These are phyloP conservation scores for Drosophila kohkoa DNA, from an alignment of 1,140 invertebrate genomes.

Conservation along the genomic window DNA sequence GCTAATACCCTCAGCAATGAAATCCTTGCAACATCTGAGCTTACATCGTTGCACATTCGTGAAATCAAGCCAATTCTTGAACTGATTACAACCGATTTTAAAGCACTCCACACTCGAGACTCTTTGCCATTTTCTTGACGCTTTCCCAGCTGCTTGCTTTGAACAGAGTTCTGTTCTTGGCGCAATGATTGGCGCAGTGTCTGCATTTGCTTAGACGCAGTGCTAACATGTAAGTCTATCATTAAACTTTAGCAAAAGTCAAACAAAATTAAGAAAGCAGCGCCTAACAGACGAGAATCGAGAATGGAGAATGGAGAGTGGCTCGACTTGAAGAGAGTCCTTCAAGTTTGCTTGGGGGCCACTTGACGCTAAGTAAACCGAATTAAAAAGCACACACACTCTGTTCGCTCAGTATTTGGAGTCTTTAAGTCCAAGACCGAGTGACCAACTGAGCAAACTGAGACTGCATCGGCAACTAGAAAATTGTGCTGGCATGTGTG, in stretches of 20 bases:
- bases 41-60: too few species aligned
- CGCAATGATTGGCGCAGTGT: constrained; percentile 9
- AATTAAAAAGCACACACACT: constrained; percentile 73
- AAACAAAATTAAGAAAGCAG: constrained; percentile 77
- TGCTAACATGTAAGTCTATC: constrained; percentile 61
- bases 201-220: constrained; percentile 55
- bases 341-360: constrained; percentile 56
- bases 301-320: constrained; percentile 8
- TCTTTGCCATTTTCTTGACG: constrained; percentile 14
- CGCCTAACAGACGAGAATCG: constrained; percentile 11
- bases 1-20: too few species aligned
- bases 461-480: constrained; percentile 7
- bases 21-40: background rate
- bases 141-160: background rate
- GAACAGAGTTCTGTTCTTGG: background rate
- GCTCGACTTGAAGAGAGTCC: background rate
- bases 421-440: constrained; percentile 57
- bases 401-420: constrained; percentile 4
- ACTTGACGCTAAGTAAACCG: constrained; percentile 68
- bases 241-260: constrained; percentile 78
- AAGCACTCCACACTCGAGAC: constrained; percentile 57
- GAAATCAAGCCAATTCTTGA: constrained; percentile 38
- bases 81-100: constrained; percentile 71
- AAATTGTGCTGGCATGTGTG: constrained; percentile 41
- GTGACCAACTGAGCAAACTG: constrained; percentile 47